Evolutionary conservation across 2,113 vertebrate species (phyloP).

Genomic region (Cromileptes altivelis): DNA sequence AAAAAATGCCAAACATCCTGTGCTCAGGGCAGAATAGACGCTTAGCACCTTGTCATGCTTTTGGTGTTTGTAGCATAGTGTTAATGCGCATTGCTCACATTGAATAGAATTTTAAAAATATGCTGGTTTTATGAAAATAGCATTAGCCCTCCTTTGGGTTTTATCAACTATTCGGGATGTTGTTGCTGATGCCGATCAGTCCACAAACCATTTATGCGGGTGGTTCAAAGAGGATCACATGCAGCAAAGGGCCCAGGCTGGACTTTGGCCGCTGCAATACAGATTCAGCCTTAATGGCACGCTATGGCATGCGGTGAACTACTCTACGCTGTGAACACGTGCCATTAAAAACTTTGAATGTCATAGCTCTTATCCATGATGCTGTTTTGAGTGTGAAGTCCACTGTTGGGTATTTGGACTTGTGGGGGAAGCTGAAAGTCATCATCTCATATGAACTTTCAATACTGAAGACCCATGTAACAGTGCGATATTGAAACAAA

Average conservation of each 20-base stretch:
- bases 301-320: no score
- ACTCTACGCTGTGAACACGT: no score
- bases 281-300: no score
- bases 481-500: constrained; percentile 1
- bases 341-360: background rate
- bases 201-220: background rate
- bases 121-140: no score
- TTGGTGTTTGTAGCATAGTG: no score
- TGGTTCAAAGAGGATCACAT: background rate
- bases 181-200: background rate
- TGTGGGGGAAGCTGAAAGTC: background rate
- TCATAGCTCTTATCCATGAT: background rate
- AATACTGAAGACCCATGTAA: background rate
- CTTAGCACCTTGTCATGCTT: no score
- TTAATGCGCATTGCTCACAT: no score
- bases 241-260: no score
- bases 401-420: background rate
- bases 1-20: no score
- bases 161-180: background rate
- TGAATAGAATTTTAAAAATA: no score
- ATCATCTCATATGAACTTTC: background rate
- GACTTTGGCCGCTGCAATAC: no score
- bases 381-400: background rate
- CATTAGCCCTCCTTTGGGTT: background rate
- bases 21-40: no score